phyloP scores from a whole-genome alignment of 2,888 invertebrate species.

The Lasiommata megera region DNA sequence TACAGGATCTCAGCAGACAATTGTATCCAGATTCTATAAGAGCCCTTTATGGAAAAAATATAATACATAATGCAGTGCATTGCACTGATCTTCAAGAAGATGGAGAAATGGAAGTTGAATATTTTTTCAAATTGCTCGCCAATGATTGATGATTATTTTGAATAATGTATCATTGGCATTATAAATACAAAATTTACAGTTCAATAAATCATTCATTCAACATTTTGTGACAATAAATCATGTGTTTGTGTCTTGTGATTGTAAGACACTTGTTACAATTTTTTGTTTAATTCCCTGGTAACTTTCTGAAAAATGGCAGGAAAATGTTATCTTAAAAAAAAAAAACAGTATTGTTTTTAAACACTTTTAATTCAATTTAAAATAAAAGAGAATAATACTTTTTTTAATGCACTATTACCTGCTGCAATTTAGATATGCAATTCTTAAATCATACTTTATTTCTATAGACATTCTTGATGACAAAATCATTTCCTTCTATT shows the following conservation, averaged over 20 bases:
- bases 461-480: conserved; percentile 81
- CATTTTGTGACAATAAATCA: too few relatives aligned
- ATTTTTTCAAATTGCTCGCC: conserved; percentile 86
- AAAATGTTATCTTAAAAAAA: too few relatives aligned
- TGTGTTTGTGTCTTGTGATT: too few relatives aligned
- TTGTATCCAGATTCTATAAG: conserved; percentile 90
- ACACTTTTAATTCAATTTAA: too few relatives aligned
- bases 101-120: conserved; percentile 88
- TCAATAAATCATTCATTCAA: too few relatives aligned
- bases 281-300: too few relatives aligned
- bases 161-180: not conserved
- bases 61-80: conserved; percentile 92
- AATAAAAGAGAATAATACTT: too few relatives aligned
- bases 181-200: too few relatives aligned
- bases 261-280: too few relatives aligned
- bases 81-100: conserved; percentile 96
- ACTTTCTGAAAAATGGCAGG: too few relatives aligned
- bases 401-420: not conserved
- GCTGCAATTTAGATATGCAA: not conserved
- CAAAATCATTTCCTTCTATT: conserved; percentile 88
- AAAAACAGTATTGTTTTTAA: too few relatives aligned
- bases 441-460: conserved; percentile 41
- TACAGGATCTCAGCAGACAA: conserved; percentile 76
- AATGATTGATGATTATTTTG: conserved; percentile 40
- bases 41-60: conserved; percentile 90